These are phyloP conservation scores for Caracal caracal DNA, from an alignment of 2,113 vertebrate species.

Conservation along the genomic window DNA sequence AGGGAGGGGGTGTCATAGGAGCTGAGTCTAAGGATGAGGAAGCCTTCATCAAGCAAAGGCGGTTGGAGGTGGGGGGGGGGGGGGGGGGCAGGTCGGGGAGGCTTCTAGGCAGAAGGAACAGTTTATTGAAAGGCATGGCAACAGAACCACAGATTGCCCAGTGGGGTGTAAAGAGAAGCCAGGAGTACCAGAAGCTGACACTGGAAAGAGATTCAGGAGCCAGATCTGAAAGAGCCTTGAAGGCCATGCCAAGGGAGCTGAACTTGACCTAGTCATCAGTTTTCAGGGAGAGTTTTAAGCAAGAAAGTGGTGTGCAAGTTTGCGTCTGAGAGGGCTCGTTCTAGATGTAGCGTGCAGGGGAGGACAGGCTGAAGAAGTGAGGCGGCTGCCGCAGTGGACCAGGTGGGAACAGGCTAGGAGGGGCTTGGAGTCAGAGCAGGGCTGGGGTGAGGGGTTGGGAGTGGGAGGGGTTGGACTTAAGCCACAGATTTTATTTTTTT, in stretches of 20 bases:
- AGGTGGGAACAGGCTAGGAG: not conserved
- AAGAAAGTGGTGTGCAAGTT: not conserved
- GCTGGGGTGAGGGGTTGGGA: not conserved
- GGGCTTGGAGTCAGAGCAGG: not conserved
- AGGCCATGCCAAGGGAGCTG: not conserved
- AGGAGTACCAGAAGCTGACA: not conserved
- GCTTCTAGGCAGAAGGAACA: not conserved
- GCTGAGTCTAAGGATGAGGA: not conserved
- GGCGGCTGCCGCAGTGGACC: not conserved
- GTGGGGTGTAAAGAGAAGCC: not conserved
- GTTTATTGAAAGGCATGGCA: not conserved
- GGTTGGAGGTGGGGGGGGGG: no score
- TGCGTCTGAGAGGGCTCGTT: not conserved
- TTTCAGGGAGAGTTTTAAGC: not conserved
- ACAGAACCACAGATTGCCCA: not conserved
- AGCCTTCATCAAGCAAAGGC: not conserved
- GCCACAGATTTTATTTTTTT: not conserved
- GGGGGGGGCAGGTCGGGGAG: fast-evolving
- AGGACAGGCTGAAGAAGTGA: not conserved
- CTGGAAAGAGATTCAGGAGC: not conserved
- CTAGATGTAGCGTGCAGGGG: not conserved
- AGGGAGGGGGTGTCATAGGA: not conserved
- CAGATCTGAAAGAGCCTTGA: not conserved
- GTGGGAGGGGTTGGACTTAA: not conserved
- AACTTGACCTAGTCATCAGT: not conserved